Percentiles rank a stretch among this genome's conserved stretches.
These are phyloP conservation scores for Megaleporinus macrocephalus DNA, from an alignment of 2,113 vertebrate genomes.

Conservation along the genomic window DNA sequence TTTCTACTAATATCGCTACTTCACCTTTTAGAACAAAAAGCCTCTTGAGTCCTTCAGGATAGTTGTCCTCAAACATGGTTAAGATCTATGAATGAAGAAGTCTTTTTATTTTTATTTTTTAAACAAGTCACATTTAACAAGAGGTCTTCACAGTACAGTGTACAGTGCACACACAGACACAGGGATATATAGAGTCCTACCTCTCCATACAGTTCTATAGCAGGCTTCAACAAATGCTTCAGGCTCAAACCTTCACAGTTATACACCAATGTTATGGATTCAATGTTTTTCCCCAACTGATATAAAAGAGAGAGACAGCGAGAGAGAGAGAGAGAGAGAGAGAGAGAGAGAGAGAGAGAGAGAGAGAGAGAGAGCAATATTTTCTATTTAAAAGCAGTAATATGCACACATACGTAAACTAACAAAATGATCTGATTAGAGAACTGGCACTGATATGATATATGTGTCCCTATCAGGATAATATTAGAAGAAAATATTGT, in stretches of 20 bases:
- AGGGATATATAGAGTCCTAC: slow-evolving; percentile 64
- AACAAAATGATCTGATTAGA: too few species aligned
- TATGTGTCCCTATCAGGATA: too few species aligned
- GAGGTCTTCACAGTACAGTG: neutral
- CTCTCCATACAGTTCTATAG: slow-evolving; percentile 89
- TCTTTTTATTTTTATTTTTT: too few species aligned
- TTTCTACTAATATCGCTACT: neutral
- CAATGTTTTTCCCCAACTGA: slow-evolving; percentile 87
- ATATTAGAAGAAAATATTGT: too few species aligned
- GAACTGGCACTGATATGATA: too few species aligned
- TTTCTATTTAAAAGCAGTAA: too few species aligned
- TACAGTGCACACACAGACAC: neutral
- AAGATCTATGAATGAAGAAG: slow-evolving; percentile 79
- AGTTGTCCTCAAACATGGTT: slow-evolving; percentile 96
- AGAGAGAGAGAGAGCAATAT: too few species aligned
- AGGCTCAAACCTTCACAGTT: slow-evolving; percentile 93
- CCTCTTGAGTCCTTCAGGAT: slow-evolving; percentile 89
- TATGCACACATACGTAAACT: too few species aligned
- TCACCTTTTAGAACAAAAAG: slow-evolving; percentile 93
- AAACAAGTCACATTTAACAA: neutral
- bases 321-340: too few species aligned
- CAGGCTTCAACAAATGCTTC: slow-evolving; percentile 96
- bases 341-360: too few species aligned
- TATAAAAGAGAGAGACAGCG: slow-evolving; percentile 16
- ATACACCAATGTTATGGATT: slow-evolving; percentile 90